Evolutionary conservation across 2,113 vertebrate species (phyloP), one percentile per base, ranked within the genome.

Genomic region (Sardina pilchardus): DNA sequence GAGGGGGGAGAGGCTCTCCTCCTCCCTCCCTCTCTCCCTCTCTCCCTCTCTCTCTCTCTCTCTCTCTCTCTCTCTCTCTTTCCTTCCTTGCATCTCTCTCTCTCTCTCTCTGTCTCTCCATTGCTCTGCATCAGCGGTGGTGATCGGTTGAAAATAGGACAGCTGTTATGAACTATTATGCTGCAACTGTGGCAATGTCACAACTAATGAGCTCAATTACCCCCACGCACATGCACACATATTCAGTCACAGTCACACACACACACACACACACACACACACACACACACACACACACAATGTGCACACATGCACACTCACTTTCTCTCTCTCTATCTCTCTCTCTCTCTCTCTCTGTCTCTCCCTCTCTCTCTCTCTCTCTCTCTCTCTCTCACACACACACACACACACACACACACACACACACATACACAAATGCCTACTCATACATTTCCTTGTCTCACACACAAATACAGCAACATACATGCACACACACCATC

Each of bases 1-100:
- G 8, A 26, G 63, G 63, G 34, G 63, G 63, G 34, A 71, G 30
- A 71, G 26, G 2, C 86, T 87, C 86, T 81, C 56, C n/a, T n/a
- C 84, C 50, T 19, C 85, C 89, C 82, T 90, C 88, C 86, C 88
- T 86, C 83, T 88, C 83, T 85, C 87, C 82, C 87, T 81, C 89
- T 89, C 86, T 85, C 87, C 87, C 86, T 80, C 67, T 85, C 10
- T 84, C 86, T 88, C 86, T 81, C 67, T 85, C 59, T 26, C 82
- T 89, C 83, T 84, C 86, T 83, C 87, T 80, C 89, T 89, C 88
- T 85, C 85, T 87, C 85, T 6, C 21, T 89, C 85, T 71, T 87
- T 82, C 50, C 63, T 56, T 81, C 87, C 81, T 3, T 63, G 21
- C n/a, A 5, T n/a, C 59, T 26, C 59, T 63, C 59, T 63, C 63